Evolutionary conservation across 2,797 vertebrate genomes (phyloP).

Genomic region (Florisuga fusca): DNA sequence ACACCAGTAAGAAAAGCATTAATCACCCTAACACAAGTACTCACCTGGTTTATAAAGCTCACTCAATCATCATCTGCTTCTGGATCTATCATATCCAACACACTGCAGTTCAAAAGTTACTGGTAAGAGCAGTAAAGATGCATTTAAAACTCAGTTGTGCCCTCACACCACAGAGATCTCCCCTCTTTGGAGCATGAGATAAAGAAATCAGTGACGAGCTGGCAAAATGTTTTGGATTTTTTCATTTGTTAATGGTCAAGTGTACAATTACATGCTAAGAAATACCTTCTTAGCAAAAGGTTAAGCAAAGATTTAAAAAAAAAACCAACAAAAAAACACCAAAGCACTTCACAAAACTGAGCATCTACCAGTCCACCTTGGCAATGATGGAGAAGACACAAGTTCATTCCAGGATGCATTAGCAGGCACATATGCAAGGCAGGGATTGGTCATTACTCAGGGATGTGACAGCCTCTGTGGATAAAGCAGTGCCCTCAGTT

Average conservation of each 20-base stretch:
- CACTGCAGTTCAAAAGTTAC: not conserved
- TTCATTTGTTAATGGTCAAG: not conserved
- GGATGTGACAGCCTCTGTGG: fast-evolving
- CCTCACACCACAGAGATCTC: not conserved
- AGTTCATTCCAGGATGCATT: not conserved
- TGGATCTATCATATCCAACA: not conserved
- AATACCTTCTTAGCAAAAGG: not conserved
- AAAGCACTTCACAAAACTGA: not conserved
- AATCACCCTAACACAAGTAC: not conserved
- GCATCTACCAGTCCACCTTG: not conserved
- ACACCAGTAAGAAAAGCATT: not conserved
- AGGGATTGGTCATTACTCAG: not conserved
- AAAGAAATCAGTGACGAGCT: not conserved
- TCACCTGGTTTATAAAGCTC: not conserved
- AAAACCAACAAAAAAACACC: not conserved
- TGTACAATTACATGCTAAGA: not conserved
- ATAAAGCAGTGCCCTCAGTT: not conserved
- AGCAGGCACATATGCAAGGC: not conserved
- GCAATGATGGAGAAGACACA: not conserved
- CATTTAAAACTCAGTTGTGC: not conserved
- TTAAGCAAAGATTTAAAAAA: not conserved
- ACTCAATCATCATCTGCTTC: not conserved
- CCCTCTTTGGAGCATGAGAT: not conserved
- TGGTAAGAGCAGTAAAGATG: not conserved
- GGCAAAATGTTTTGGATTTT: not conserved